Conservation (phyloP, 2,113 vertebrate species). For the Marcusenius ussheri region DNA sequence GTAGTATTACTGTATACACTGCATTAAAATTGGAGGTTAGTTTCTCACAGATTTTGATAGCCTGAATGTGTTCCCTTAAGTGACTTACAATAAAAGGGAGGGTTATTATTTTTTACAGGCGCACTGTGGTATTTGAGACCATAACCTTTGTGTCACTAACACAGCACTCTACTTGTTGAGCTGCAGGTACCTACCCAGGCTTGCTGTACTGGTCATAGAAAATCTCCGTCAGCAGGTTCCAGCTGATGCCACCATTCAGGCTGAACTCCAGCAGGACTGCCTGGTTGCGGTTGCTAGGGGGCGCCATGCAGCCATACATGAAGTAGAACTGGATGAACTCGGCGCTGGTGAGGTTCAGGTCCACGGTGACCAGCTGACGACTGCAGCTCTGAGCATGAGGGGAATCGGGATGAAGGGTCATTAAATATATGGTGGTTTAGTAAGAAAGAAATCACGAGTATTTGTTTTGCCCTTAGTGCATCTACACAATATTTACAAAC, state of each 20-base stretch:
- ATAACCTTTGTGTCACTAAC: not conserved
- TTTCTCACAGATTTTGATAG: not conserved
- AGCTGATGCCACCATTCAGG: slow-evolving; percentile 87
- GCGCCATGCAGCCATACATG: slow-evolving; percentile 95
- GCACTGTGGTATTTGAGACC: not conserved
- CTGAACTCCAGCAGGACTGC: slow-evolving; percentile 94
- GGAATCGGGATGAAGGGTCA: not conserved
- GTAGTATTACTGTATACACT: not conserved
- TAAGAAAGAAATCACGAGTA: not conserved
- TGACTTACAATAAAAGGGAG: not conserved
- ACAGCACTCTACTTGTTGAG: not conserved
- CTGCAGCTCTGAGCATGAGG: slow-evolving; percentile 71
- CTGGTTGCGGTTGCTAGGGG: slow-evolving; percentile 88
- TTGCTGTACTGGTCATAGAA: slow-evolving; percentile 97
- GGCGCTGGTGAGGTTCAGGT: slow-evolving; percentile 87
- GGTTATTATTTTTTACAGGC: not conserved
- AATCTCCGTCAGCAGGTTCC: slow-evolving; percentile 90
- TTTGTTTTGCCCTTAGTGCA: not conserved
- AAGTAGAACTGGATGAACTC: slow-evolving; percentile 99
- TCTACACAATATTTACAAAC: not conserved
- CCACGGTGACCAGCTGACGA: slow-evolving; percentile 86
- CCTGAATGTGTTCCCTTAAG: not conserved
- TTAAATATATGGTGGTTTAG: not conserved
- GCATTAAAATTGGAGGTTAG: not conserved
- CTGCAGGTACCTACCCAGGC: slow-evolving; percentile 70